These are phyloP conservation scores for Leptinotarsa undecemlineata DNA, from an alignment of 1,140 invertebrate species.

Conservation along the genomic window DNA sequence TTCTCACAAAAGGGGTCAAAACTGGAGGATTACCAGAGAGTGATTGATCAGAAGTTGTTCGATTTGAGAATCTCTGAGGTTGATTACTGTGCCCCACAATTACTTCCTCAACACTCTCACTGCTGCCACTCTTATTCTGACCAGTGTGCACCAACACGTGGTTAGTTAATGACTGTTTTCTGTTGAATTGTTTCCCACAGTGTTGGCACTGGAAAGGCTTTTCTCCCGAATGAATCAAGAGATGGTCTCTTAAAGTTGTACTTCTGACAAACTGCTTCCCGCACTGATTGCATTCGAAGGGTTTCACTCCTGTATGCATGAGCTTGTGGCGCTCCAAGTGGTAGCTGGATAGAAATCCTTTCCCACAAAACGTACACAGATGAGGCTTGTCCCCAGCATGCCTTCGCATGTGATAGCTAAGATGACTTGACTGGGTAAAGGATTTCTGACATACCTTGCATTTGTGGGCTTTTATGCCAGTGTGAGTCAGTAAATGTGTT, in stretches of 20 bases:
- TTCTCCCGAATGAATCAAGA: conserved; percentile 68
- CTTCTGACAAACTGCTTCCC: conserved; percentile 62
- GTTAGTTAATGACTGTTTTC: conserved; percentile 21
- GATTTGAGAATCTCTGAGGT: not conserved
- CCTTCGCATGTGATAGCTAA: conserved; percentile 38
- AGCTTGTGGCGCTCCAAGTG: conserved; percentile 24
- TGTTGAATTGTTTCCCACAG: conserved; percentile 62
- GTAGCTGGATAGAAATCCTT: conserved; percentile 46
- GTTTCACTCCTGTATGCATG: conserved; percentile 28
- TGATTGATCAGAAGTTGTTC: not conserved
- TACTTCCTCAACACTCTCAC: not conserved
- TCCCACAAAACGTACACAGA: conserved; percentile 35
- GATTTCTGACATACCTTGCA: conserved; percentile 43
- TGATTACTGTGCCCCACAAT: not conserved
- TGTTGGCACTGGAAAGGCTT: conserved; percentile 61
- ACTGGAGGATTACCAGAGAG: not conserved
- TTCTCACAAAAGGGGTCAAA: not conserved
- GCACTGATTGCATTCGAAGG: conserved; percentile 58
- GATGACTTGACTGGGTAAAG: conserved; percentile 36
- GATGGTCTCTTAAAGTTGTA: conserved; percentile 63
- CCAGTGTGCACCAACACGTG: conserved; percentile 15
- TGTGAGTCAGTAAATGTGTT: conserved; percentile 34
- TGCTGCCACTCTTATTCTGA: not conserved
- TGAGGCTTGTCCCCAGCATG: conserved; percentile 42
- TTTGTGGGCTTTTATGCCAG: conserved; percentile 33